Evolutionary conservation across 1,140 invertebrate species (phyloP).

Genomic region (Planococcus citri): DNA sequence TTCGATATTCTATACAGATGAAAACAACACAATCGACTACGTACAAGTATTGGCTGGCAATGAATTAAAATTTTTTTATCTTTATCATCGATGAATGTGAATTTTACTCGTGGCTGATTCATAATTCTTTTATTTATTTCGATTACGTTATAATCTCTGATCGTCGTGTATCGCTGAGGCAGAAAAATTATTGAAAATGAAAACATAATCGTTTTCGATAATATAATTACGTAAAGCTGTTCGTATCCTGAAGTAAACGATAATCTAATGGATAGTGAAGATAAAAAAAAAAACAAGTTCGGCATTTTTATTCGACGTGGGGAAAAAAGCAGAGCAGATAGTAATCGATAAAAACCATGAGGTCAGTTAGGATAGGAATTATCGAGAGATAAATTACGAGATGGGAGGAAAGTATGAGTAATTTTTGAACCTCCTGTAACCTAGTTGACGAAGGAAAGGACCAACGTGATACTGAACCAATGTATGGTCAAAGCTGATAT

Average conservation of each 20-base stretch:
- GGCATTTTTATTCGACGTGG: slow-evolving; percentile 41
- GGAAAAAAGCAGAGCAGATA: slow-evolving; percentile 47
- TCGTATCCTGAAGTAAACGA: not conserved
- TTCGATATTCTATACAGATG: too few relatives aligned
- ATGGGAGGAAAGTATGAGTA: slow-evolving; percentile 54
- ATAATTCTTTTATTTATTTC: too few relatives aligned
- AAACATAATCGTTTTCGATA: too few relatives aligned
- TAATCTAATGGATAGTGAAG: not conserved
- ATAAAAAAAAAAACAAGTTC: slow-evolving; percentile 33
- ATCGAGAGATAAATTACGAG: slow-evolving; percentile 45
- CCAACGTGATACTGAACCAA: slow-evolving; percentile 50
- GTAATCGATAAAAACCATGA: slow-evolving; percentile 56
- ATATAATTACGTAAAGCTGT: too few relatives aligned
- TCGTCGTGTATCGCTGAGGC: too few relatives aligned
- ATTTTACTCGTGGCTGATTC: too few relatives aligned
- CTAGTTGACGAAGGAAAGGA: slow-evolving; percentile 46
- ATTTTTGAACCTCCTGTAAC: slow-evolving; percentile 59
- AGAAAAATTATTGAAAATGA: too few relatives aligned
- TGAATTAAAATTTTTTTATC: too few relatives aligned
- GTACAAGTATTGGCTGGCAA: too few relatives aligned
- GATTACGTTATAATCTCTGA: too few relatives aligned
- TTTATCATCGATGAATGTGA: too few relatives aligned
- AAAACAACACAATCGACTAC: too few relatives aligned
- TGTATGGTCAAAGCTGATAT: slow-evolving; percentile 59
- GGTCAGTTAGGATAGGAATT: slow-evolving; percentile 60